Base-by-base conservation (phyloP, 1,140 invertebrate species). In the Schlechtendalia chinensis region DNA sequence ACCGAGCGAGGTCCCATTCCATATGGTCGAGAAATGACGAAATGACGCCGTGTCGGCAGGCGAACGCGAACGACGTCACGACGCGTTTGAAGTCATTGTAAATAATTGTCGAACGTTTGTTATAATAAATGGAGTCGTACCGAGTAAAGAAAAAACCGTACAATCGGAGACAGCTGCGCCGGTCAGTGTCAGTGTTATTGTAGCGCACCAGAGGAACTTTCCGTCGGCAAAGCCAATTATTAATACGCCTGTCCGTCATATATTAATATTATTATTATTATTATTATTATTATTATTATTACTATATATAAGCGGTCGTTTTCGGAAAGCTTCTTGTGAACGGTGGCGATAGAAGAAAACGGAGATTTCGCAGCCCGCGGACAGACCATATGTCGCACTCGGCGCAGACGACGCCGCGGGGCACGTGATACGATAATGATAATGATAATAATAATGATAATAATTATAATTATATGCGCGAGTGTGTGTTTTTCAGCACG, bases 321-420 rank as follows among this genome's bases (percentile, higher is more conserved):
- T 45, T 45, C 39, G 39, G 39, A 45, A 50, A 50, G 11, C 47
- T 50, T 50, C 11, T 50, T 50, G 12, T 11, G 32, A 39, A 50
- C 47, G n/a, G n/a, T n/a, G n/a, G 5, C 47, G 47, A 1, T 12
- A 6, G 47, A 39, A 6, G 47, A 39, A 39, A 39, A 39, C 32
- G 32, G 32, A 39, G 32, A 69, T 69, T 50, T 69, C 22, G 67
- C 45, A 69, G 67, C 45, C 67, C 39, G 67, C 67, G 67, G 67
- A 69, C n/a, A 50, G 39, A 50, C 67, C 67, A 69, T 69, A 69
- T 69, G 39, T 69, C 45, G 32, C 65, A n/a, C 0, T 50, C 32
- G 5, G 5, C 39, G 67, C 27, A 24, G 16, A n/a, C 45, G 63
- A 47, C 16, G 67, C 67, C 67, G 22, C 45, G 0, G 45, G 67